Evolutionary conservation across 2,113 vertebrate species (phyloP).

Genomic region (Aythya baeri): DNA sequence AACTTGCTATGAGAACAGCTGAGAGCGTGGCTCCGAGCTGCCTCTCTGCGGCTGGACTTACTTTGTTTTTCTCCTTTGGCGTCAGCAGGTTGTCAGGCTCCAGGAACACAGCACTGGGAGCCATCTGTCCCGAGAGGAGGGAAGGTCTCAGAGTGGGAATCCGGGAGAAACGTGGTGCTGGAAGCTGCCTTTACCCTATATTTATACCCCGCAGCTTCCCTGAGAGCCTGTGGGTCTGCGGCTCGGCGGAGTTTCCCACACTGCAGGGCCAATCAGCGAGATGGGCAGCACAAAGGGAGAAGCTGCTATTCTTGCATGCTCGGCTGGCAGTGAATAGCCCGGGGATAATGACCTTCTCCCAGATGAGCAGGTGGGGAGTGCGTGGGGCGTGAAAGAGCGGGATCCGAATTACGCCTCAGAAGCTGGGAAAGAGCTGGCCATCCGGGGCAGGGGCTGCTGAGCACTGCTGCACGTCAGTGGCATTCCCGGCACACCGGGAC

Average conservation of each 20-base stretch:
- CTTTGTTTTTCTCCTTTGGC: slow-evolving; percentile 77
- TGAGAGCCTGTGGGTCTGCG: slow-evolving; percentile 54
- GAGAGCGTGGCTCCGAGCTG: background rate
- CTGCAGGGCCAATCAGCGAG: slow-evolving; percentile 75
- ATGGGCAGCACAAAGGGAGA: slow-evolving; percentile 40
- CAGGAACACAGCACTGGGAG: slow-evolving; percentile 62
- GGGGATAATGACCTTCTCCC: slow-evolving; percentile 69
- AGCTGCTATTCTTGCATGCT: slow-evolving; percentile 74
- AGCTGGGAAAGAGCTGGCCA: slow-evolving; percentile 73
- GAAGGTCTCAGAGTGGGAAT: background rate
- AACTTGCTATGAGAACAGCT: background rate
- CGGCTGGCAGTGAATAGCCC: slow-evolving; percentile 64
- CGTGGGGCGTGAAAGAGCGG: slow-evolving; percentile 14
- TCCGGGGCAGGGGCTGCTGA: slow-evolving; percentile 42
- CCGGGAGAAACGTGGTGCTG: background rate
- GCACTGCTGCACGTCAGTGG: slow-evolving; percentile 62
- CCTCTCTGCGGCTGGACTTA: slow-evolving; percentile 51
- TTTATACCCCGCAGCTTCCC: slow-evolving; percentile 49
- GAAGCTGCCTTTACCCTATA: background rate
- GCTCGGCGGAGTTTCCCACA: slow-evolving; percentile 76
- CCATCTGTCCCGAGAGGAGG: slow-evolving; percentile 44
- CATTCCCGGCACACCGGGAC: slow-evolving; percentile 51
- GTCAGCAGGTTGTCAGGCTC: slow-evolving; percentile 49
- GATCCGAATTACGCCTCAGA: slow-evolving; percentile 27
- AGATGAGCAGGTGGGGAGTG: slow-evolving; percentile 76